These are phyloP conservation scores for Ornithoptera alexandrae DNA, from an alignment of 2,888 invertebrate species.

Conservation along the genomic window DNA sequence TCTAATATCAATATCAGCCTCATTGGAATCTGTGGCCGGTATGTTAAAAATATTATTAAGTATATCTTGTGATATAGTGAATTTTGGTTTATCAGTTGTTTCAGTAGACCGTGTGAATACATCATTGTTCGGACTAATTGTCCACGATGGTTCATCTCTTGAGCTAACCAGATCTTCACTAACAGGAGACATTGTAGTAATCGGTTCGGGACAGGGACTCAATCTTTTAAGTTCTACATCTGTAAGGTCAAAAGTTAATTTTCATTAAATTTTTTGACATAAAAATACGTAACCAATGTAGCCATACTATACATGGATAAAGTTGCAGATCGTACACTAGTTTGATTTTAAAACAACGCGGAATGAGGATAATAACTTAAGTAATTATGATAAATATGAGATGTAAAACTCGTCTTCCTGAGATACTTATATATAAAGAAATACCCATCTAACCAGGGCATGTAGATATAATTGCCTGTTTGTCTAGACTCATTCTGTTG, in stretches of 20 bases:
- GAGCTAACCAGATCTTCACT: constrained; percentile 7
- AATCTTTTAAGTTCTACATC: constrained; percentile 25
- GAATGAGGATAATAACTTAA: neutral
- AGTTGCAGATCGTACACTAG: too few relatives aligned
- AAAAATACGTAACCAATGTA: too few relatives aligned
- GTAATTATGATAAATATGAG: neutral
- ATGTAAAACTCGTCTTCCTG: too few relatives aligned
- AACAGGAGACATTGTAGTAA: constrained; percentile 5
- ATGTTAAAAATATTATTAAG: constrained; percentile 18
- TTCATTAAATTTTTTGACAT: too few relatives aligned
- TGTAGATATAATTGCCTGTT: too few relatives aligned
- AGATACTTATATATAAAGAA: too few relatives aligned
- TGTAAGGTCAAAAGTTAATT: constrained; percentile 7
- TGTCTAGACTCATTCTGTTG: too few relatives aligned
- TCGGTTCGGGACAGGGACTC: constrained; percentile 23
- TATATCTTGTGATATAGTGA: constrained; percentile 22
- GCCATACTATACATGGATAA: too few relatives aligned
- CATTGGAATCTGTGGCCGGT: constrained; percentile 13
- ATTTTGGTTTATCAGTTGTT: neutral
- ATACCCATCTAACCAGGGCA: too few relatives aligned
- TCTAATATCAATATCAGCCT: constrained; percentile 18
- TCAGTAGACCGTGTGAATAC: constrained; percentile 1
- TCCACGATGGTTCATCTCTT: constrained; percentile 7
- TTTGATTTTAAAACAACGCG: neutral
- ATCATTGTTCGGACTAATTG: neutral